phyloP scores from a whole-genome alignment of 2,113 vertebrate genomes.

The Cathartes aura region DNA sequence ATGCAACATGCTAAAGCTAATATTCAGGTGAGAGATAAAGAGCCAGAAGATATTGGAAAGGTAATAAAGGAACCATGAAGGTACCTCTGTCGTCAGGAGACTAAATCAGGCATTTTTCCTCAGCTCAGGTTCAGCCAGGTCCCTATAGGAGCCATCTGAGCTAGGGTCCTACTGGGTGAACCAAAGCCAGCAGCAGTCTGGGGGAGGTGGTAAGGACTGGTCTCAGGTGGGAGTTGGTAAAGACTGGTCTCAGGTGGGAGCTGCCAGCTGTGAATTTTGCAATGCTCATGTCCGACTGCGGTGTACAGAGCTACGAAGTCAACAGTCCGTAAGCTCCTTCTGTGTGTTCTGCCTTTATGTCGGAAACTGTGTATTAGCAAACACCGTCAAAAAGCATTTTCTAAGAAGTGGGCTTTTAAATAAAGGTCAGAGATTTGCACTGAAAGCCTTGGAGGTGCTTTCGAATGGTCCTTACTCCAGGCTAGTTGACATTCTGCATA shows the following conservation, averaged over 20 bases:
- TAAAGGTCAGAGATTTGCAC: constrained; percentile 43
- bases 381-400: background rate
- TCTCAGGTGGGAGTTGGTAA: background rate
- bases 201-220: background rate
- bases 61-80: background rate
- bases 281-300: rapidly evolving
- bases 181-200: background rate
- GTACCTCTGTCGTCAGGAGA: background rate
- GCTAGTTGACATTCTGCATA: background rate
- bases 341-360: background rate
- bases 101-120: background rate
- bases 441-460: constrained; percentile 23
- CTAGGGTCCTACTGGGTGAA: background rate
- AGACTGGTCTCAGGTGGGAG: background rate
- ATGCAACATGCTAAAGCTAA: background rate
- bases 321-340: background rate
- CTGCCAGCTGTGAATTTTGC: background rate
- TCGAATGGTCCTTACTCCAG: background rate
- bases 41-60: background rate
- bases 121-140: background rate
- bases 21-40: background rate
- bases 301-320: background rate
- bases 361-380: background rate
- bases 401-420: background rate
- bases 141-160: background rate